Evolutionary conservation across 2,113 vertebrate species (phyloP).

Genomic region (Esox niger): DNA sequence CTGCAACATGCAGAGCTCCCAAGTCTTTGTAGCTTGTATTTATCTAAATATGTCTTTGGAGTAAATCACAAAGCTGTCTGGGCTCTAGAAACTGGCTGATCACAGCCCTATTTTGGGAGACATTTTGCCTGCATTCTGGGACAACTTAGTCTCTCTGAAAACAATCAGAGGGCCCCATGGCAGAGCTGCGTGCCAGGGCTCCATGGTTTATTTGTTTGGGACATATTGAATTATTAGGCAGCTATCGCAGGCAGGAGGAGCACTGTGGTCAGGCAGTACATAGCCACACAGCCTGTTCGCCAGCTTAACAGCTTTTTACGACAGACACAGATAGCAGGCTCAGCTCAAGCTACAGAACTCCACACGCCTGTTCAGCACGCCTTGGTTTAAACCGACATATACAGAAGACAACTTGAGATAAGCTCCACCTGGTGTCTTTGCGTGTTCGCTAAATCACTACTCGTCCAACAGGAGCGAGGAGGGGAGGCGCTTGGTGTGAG

Average conservation of each 20-base stretch:
- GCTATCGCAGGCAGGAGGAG: constrained; percentile 24
- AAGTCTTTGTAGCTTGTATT: constrained; percentile 69
- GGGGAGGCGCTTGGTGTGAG: not conserved
- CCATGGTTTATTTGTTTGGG: constrained; percentile 44
- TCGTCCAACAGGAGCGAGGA: not conserved
- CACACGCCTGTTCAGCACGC: not conserved
- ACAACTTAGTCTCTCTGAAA: constrained; percentile 43
- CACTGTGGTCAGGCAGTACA: constrained; percentile 11
- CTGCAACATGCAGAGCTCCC: constrained; percentile 31
- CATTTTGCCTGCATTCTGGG: constrained; percentile 51
- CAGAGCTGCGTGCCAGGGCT: constrained; percentile 17
- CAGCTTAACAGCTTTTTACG: not conserved
- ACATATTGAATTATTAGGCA: constrained; percentile 63
- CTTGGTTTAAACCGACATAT: constrained; percentile 38
- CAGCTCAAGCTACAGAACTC: not conserved
- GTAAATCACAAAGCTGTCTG: constrained; percentile 67
- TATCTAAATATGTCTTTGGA: constrained; percentile 74
- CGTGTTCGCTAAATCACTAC: not conserved
- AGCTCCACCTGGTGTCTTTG: not conserved
- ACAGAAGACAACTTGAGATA: not conserved
- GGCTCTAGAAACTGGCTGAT: constrained; percentile 56
- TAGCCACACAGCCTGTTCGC: constrained; percentile 23
- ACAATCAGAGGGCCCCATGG: constrained; percentile 37
- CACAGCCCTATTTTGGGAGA: constrained; percentile 58
- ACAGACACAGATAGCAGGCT: not conserved